Evolutionary conservation across 2,113 vertebrate species (phyloP).

Genomic region (Thomomys bottae): DNA sequence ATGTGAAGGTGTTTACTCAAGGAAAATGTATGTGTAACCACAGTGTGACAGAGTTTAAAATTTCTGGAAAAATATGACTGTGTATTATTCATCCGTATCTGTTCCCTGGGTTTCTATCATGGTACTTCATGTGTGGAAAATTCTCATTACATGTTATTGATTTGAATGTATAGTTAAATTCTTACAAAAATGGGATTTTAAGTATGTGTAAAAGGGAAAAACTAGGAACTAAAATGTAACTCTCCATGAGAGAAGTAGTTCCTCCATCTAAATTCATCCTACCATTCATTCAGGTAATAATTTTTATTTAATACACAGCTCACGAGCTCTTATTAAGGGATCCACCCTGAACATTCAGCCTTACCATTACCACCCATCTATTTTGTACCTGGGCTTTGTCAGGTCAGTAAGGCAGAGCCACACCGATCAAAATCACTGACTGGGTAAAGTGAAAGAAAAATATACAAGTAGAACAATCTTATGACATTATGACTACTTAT

Average conservation of each 20-base stretch:
- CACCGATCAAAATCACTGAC: not conserved
- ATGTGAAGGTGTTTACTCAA: constrained; percentile 12
- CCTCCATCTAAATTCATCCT: not conserved
- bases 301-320: not conserved
- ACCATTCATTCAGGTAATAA: not conserved
- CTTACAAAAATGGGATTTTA: constrained; percentile 21
- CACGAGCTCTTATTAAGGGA: not conserved
- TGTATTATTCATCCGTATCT: constrained; percentile 17
- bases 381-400: not conserved
- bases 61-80: constrained; percentile 36
- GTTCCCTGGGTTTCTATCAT: not conserved
- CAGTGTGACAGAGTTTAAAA: constrained; percentile 25
- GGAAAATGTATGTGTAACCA: not conserved
- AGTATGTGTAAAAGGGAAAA: not conserved
- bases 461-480: not conserved
- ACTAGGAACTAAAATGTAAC: not conserved
- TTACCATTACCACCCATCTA: not conserved
- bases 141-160: constrained; percentile 9
- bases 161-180: constrained; percentile 43
- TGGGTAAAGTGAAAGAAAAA: not conserved
- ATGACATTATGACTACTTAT: not conserved
- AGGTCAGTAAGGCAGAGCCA: not conserved
- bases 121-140: constrained; percentile 17
- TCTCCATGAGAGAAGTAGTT: not conserved
- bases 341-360: not conserved